These are phyloP conservation scores for Machimus atricapillus DNA, from an alignment of 2,888 invertebrate genomes.

Conservation along the genomic window DNA sequence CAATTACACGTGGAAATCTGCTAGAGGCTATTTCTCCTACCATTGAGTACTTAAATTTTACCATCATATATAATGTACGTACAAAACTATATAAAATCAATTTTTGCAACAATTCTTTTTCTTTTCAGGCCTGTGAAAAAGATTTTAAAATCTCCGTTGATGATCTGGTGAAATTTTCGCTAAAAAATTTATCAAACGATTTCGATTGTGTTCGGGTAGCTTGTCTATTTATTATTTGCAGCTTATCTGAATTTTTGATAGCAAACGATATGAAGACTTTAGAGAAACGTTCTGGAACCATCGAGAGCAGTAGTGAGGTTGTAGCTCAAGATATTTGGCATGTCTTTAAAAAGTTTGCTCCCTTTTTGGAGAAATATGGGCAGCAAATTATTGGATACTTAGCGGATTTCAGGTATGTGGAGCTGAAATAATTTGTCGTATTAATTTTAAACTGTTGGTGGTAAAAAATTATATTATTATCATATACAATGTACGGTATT, in stretches of 20 bases:
- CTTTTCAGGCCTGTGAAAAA: slow-evolving; percentile 54
- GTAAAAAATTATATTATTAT: no score
- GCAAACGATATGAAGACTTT: slow-evolving; percentile 55
- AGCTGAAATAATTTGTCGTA: no score
- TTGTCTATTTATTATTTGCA: slow-evolving; percentile 53
- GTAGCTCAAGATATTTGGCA: slow-evolving; percentile 54
- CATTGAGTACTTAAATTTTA: slow-evolving; percentile 55
- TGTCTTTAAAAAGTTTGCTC: slow-evolving; percentile 56
- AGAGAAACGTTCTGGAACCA: slow-evolving; percentile 53
- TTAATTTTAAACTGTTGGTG: no score
- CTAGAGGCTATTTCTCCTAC: slow-evolving; percentile 53
- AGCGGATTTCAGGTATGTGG: slow-evolving; percentile 56
- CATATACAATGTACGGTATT: no score
- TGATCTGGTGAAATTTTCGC: slow-evolving; percentile 55
- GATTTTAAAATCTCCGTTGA: slow-evolving; percentile 53
- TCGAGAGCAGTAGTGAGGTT: slow-evolving; percentile 41
- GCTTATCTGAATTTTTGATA: slow-evolving; percentile 55
- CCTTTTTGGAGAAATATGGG: slow-evolving; percentile 55
- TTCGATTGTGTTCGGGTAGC: slow-evolving; percentile 54
- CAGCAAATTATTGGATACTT: slow-evolving; percentile 54
- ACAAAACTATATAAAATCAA: not conserved
- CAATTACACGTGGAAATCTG: slow-evolving; percentile 50
- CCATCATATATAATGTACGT: slow-evolving; percentile 54
- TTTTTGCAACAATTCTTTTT: slow-evolving; percentile 14
- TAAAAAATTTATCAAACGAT: slow-evolving; percentile 55